Conservation (phyloP, 1,140 invertebrate genomes). For the Platorchestia sp. region DNA sequence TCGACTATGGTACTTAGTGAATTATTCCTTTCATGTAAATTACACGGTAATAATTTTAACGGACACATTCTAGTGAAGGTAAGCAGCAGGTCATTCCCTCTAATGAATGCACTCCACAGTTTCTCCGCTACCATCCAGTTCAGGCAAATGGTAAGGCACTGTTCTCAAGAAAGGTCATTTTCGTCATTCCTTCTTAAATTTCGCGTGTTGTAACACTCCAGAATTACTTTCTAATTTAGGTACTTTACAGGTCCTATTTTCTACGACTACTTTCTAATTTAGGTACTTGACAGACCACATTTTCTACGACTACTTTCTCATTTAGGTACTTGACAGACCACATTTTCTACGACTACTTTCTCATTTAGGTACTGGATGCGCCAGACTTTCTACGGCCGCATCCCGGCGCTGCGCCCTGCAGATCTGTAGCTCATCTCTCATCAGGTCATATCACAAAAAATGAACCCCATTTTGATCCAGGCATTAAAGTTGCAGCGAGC, state of each 20-base stretch:
- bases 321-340: not conserved
- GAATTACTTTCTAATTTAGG: not conserved
- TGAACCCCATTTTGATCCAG: slow-evolving; percentile 36
- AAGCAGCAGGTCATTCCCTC: too few species aligned
- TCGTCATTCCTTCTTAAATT: too few species aligned
- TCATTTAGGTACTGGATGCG: not conserved
- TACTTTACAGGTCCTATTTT: not conserved
- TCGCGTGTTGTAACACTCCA: too few species aligned
- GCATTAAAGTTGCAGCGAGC: slow-evolving; percentile 47
- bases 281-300: not conserved
- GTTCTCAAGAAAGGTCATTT: too few species aligned
- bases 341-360: not conserved
- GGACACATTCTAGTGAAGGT: too few species aligned
- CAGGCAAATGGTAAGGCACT: too few species aligned
- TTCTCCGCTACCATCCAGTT: too few species aligned
- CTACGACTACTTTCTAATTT: not conserved
- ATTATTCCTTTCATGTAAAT: too few species aligned
- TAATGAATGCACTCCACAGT: too few species aligned
- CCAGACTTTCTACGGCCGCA: not conserved
- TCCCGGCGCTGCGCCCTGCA: not conserved
- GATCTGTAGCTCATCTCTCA: slow-evolving; percentile 2
- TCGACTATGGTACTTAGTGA: too few species aligned
- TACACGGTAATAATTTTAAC: too few species aligned
- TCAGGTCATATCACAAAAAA: slow-evolving; percentile 23
- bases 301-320: not conserved